Conservation (phyloP, 2,888 invertebrate species). For the Oxyscelio sp. region DNA sequence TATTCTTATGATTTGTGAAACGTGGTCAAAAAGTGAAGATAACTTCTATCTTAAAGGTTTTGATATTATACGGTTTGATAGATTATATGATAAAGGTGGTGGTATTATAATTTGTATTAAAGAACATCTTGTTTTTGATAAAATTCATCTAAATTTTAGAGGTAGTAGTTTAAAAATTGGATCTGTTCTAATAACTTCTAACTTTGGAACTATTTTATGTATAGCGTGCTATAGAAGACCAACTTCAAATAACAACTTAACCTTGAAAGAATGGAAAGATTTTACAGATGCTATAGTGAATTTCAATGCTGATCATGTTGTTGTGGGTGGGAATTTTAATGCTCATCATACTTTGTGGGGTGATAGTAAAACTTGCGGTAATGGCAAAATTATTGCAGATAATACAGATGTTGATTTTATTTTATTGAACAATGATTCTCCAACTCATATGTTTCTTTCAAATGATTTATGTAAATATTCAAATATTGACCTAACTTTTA, state of each 20-base stretch:
- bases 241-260: neutral
- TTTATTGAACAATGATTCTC: slow-evolving; percentile 2
- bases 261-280: neutral
- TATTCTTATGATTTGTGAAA: slow-evolving; percentile 24
- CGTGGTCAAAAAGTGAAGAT: neutral
- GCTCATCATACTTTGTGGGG: slow-evolving; percentile 46
- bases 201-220: slow-evolving; percentile 3
- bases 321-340: slow-evolving; percentile 38
- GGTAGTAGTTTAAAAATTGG: slow-evolving; percentile 18
- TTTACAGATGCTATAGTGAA: neutral
- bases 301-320: neutral
- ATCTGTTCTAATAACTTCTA: neutral
- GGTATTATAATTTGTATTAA: slow-evolving; percentile 25
- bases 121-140: neutral
- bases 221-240: slow-evolving; percentile 11
- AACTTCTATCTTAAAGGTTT: slow-evolving; percentile 12
- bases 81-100: slow-evolving; percentile 9
- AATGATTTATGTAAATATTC: slow-evolving; percentile 35
- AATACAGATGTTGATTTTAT: slow-evolving; percentile 24
- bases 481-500: slow-evolving; percentile 63
- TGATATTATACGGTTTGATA: slow-evolving; percentile 28
- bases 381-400: slow-evolving; percentile 18
- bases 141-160: neutral
- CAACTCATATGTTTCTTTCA: slow-evolving; percentile 34
- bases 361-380: neutral